Evolutionary conservation across 2,113 vertebrate species (phyloP).

Genomic region (Rhynchopsitta pachyrhyncha): DNA sequence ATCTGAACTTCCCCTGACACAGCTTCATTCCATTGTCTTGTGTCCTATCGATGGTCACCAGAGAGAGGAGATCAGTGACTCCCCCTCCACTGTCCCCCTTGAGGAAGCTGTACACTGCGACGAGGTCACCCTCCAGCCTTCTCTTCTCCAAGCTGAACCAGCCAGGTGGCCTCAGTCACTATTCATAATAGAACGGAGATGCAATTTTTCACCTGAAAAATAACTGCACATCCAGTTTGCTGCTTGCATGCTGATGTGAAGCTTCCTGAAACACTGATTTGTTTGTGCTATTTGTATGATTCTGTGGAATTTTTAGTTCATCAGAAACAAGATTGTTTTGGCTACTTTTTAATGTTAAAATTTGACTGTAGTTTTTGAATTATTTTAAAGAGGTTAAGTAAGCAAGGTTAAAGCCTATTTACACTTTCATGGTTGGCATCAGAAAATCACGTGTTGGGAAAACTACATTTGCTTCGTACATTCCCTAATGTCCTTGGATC

Average conservation of each 20-base stretch:
- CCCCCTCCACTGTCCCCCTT: not conserved
- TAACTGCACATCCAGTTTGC: not conserved
- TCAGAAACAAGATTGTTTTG: not conserved
- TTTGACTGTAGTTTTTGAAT: not conserved
- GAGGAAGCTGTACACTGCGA: not conserved
- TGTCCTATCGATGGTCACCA: not conserved
- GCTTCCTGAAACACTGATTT: not conserved
- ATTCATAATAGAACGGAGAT: not conserved
- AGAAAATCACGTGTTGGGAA: conserved; percentile 25
- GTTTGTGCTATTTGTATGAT: not conserved
- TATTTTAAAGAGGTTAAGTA: not conserved
- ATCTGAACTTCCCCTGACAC: not conserved
- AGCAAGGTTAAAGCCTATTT: conserved; percentile 15
- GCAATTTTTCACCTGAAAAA: not conserved
- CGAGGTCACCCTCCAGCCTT: not conserved
- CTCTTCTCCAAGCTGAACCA: not conserved
- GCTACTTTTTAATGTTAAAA: not conserved
- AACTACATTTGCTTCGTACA: conserved; percentile 26
- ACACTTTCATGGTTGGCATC: not conserved
- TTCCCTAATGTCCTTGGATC: not conserved
- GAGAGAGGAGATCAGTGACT: not conserved
- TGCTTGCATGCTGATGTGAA: not conserved
- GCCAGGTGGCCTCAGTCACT: not conserved
- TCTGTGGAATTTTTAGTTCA: not conserved
- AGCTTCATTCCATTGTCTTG: not conserved